Base-by-base conservation (phyloP, 2,113 vertebrate genomes). In the Microtus pennsylvanicus region DNA sequence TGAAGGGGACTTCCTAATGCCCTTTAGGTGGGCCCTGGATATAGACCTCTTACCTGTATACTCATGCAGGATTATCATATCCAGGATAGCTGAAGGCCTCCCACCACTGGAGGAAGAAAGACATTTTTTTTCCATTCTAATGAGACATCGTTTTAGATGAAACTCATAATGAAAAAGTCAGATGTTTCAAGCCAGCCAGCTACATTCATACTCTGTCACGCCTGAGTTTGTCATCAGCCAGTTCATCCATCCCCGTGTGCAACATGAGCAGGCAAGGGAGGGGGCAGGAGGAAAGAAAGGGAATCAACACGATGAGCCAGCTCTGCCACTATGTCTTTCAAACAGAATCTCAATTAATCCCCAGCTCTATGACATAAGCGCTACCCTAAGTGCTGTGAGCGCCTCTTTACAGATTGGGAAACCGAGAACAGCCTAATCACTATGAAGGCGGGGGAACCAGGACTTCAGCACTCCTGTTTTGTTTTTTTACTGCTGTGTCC, bases 321-420 rank as follows among this genome's bases (percentile, higher is more conserved):
- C 72, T 65, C 76, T 74, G 80, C 16, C 50, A 74, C 26, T 74
- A n/a, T 0, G 35, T 7, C 90, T 96, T 94, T 94, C 81, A 61
- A 55, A 82, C 28, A 85, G 90, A 87, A 91, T 94, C 77, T 86
- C 38, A 87, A 63, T 72, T 83, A 50, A 76, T 93, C 87, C 55
- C 90, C 50, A 85, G 61, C 78, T 81, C 80, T 42, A 70, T 80
- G 67, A 85, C 74, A 58, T 72, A 89, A 50, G 72, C 63, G 50
- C 70, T 85, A 89, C 78, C 65, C 69, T 67, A 89, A 91, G 61
- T 85, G 75, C 58, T 70, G 92, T 85, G 77, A 83, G 76, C 55
- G 67, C 78, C 26, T 94, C 47, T 94, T 93, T 65, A 83, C 50
- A 95, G 83, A 92, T 96, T 96, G 95, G 55, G 93, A 97, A 95